These are phyloP conservation scores for Rhynchonycteris naso DNA, from an alignment of 2,797 vertebrate genomes.

Conservation along the genomic window DNA sequence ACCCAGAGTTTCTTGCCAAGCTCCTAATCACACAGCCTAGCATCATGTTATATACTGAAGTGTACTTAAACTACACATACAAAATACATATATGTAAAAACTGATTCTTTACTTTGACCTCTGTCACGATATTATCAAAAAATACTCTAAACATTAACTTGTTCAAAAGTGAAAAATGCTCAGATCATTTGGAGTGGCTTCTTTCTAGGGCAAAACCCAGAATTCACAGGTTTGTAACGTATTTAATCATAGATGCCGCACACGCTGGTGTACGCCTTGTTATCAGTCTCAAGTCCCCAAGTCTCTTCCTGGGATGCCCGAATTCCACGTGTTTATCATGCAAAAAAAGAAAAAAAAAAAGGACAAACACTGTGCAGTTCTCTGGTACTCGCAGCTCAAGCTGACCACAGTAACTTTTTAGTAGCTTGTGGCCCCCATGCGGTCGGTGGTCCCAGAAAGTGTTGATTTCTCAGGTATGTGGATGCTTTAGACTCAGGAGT, in stretches of 20 bases:
- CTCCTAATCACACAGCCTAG: background rate
- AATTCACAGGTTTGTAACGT: background rate
- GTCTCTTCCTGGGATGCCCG: background rate
- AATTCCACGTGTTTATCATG: background rate
- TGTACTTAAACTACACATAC: background rate
- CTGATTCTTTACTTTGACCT: background rate
- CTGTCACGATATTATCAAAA: conserved; percentile 16
- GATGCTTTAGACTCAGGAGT: background rate
- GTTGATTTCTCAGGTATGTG: background rate
- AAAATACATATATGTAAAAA: background rate
- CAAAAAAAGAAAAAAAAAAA: background rate
- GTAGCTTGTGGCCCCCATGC: background rate
- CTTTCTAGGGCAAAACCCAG: conserved; percentile 28
- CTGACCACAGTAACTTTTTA: background rate
- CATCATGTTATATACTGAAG: conserved; percentile 13
- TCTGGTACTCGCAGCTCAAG: background rate
- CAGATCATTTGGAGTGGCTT: conserved; percentile 1
- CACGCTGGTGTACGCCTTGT: background rate
- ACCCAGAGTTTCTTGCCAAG: background rate
- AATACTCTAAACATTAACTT: conserved; percentile 32
- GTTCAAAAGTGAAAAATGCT: conserved; percentile 49
- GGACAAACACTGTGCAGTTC: background rate
- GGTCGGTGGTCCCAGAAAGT: background rate
- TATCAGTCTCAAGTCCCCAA: background rate
- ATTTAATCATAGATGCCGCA: conserved; percentile 35